Percentiles rank a stretch among this genome's conserved stretches.
phyloP scores from a whole-genome alignment of 2,888 invertebrate genomes.

The Caenorhabditis virilis region DNA sequence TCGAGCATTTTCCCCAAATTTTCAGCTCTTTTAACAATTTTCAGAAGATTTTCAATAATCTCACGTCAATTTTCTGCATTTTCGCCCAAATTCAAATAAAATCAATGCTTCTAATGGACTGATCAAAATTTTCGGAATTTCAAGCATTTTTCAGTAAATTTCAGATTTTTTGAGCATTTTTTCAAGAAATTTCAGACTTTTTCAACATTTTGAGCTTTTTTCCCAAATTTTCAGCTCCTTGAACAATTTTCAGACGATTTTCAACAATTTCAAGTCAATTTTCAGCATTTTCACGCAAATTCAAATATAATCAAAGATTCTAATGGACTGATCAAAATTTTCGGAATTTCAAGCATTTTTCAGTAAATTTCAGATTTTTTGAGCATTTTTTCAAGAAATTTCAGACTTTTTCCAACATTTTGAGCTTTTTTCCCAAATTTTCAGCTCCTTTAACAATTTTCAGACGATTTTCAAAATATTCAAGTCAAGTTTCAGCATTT shows the following conservation, averaged over 20 bases:
- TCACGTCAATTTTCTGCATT: not conserved
- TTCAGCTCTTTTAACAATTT: not conserved
- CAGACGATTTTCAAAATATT: not conserved
- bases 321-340: no score
- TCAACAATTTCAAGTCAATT: no score
- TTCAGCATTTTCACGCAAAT: no score
- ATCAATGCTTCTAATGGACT: no score
- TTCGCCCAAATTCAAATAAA: not conserved
- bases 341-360: not conserved
- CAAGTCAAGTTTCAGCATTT: not conserved
- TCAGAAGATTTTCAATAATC: not conserved
- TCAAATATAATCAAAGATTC: no score
- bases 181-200: not conserved
- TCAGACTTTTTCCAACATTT: not conserved
- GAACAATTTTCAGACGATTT: no score
- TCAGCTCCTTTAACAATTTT: not conserved
- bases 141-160: not conserved
- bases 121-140: not conserved
- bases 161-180: no score
- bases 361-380: not conserved
- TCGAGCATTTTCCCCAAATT: not conserved
- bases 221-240: not conserved
- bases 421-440: not conserved
- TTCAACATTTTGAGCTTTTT: not conserved
- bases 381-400: not conserved